A percentile compares a stretch with the other conserved stretches of the same genome.
phyloP scores from a whole-genome alignment of 2,113 vertebrate species.

The Columba janthina region DNA sequence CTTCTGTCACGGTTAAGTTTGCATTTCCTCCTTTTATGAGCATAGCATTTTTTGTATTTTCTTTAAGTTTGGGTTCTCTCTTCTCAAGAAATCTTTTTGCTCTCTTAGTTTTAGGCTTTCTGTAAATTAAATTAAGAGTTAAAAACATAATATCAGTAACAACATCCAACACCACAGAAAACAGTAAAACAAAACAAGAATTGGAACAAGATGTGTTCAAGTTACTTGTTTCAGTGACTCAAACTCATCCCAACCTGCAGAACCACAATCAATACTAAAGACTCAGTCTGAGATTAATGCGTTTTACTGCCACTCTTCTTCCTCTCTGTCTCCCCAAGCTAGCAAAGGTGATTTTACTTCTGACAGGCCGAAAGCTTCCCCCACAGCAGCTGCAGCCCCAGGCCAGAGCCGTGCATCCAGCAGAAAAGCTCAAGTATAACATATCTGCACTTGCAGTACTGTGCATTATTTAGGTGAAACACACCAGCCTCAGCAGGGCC shows the following conservation, averaged over 20 bases:
- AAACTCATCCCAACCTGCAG: neutral
- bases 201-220: neutral
- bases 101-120: constrained; percentile 93
- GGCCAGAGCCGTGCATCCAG: neutral
- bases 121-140: constrained; percentile 55
- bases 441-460: accelerated
- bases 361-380: neutral
- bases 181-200: neutral
- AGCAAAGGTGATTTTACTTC: neutral
- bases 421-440: neutral
- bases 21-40: constrained; percentile 95
- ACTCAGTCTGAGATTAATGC: accelerated
- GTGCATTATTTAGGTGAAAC: accelerated
- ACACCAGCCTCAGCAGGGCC: accelerated
- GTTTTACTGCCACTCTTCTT: neutral
- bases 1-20: constrained; percentile 80
- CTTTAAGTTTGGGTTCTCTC: constrained; percentile 86
- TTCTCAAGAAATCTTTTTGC: constrained; percentile 92
- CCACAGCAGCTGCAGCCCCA: neutral
- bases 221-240: neutral
- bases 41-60: constrained; percentile 90
- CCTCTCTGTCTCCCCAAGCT: neutral
- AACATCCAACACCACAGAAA: neutral
- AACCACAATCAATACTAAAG: neutral
- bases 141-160: neutral